These are phyloP conservation scores for Leiothrix lutea DNA, from an alignment of 2,113 vertebrate species.

Conservation along the genomic window DNA sequence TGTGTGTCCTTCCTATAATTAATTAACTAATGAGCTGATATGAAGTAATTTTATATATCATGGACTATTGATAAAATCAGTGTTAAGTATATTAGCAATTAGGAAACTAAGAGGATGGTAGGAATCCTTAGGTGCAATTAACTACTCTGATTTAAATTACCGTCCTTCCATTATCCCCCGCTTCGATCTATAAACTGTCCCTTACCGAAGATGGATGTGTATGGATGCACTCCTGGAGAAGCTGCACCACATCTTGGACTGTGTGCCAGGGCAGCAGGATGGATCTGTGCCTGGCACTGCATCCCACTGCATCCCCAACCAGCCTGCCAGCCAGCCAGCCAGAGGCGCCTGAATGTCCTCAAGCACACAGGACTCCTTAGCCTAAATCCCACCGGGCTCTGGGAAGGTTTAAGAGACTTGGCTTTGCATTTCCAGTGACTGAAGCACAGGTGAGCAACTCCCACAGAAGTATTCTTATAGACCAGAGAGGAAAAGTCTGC, in stretches of 20 bases:
- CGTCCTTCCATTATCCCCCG: neutral
- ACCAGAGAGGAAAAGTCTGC: neutral
- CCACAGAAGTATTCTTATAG: neutral
- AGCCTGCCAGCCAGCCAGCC: neutral
- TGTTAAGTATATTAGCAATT: slow-evolving; percentile 32
- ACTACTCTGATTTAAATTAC: slow-evolving; percentile 27
- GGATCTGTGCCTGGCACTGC: neutral
- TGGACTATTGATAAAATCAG: slow-evolving; percentile 43
- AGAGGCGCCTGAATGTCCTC: neutral
- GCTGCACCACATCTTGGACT: neutral
- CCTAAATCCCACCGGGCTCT: neutral
- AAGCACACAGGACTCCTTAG: neutral
- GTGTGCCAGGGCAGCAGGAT: neutral
- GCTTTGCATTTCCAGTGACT: neutral
- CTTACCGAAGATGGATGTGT: neutral
- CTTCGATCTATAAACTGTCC: neutral
- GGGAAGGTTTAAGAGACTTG: neutral
- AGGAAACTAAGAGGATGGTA: slow-evolving; percentile 12
- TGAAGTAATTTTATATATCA: slow-evolving; percentile 43
- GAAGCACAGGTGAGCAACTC: neutral
- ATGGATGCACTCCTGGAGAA: neutral
- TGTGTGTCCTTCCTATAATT: neutral
- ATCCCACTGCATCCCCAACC: neutral
- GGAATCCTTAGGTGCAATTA: neutral
- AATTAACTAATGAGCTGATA: slow-evolving; percentile 50